These are phyloP conservation scores for Clarias macrocephalus DNA, from an alignment of 2,113 vertebrate species.

Conservation along the genomic window DNA sequence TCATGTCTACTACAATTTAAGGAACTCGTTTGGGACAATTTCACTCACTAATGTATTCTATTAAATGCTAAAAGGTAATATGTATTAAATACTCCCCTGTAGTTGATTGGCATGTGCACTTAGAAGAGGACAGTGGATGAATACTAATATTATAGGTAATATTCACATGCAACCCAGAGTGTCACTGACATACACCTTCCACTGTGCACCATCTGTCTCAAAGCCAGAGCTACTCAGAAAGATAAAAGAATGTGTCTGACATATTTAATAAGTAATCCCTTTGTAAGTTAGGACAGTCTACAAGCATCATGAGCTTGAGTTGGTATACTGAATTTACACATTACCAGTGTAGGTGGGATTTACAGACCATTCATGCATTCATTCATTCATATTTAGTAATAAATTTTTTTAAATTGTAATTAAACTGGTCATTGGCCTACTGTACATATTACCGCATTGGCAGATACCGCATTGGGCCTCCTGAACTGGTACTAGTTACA, in stretches of 20 bases:
- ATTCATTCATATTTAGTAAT: too few species aligned
- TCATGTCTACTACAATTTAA: conserved; percentile 19
- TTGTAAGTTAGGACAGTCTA: background rate
- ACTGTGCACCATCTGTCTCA: background rate
- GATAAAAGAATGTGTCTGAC: background rate
- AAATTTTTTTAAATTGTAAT: too few species aligned
- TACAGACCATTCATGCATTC: background rate
- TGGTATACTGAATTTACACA: background rate
- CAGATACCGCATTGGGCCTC: too few species aligned
- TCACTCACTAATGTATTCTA: conserved; percentile 38
- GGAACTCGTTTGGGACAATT: conserved; percentile 44
- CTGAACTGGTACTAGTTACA: too few species aligned
- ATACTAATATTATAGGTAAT: background rate
- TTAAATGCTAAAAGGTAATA: conserved; percentile 47
- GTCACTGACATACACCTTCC: background rate
- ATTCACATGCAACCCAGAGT: background rate
- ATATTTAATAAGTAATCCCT: background rate
- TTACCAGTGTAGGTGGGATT: background rate
- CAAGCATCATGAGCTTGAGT: background rate
- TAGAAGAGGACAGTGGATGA: background rate
- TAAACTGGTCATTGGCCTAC: too few species aligned
- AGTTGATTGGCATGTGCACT: background rate
- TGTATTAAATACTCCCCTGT: background rate
- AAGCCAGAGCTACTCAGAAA: conserved; percentile 5
- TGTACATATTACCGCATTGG: too few species aligned